Conservation (phyloP, 2,113 vertebrate genomes). For the Diphyllodes magnificus region DNA sequence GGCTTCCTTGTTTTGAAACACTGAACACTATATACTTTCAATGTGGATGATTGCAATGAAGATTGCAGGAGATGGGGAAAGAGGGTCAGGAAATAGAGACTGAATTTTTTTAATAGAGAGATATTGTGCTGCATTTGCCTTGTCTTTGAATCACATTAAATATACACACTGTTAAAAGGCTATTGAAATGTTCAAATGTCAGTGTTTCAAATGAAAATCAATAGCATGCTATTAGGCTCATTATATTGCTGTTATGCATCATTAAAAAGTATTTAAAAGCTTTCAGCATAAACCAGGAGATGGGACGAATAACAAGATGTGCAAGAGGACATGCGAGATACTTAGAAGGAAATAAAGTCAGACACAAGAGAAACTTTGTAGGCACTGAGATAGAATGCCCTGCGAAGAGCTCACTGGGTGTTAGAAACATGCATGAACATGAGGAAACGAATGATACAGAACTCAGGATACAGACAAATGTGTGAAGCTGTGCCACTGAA, state of each 20-base stretch:
- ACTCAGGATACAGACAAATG: background rate
- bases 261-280: slow-evolving; percentile 51
- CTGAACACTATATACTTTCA: background rate
- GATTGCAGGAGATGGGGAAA: background rate
- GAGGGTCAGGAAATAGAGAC: background rate
- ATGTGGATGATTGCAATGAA: background rate
- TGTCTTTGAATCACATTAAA: slow-evolving; percentile 38
- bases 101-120: background rate
- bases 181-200: slow-evolving; percentile 28
- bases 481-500: background rate
- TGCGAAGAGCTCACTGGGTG: background rate
- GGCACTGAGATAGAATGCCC: background rate
- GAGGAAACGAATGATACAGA: background rate
- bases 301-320: background rate
- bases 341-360: background rate
- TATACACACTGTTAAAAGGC: slow-evolving; percentile 42
- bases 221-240: slow-evolving; percentile 51
- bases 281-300: slow-evolving; percentile 31
- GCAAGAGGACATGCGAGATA: background rate
- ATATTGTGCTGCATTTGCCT: background rate
- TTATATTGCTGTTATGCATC: slow-evolving; percentile 10
- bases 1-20: background rate
- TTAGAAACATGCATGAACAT: background rate
- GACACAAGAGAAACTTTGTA: background rate
- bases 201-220: slow-evolving; percentile 57